Evolutionary conservation across 2,888 invertebrate species (phyloP), one percentile per base, ranked within the genome.

Genomic region (Adelphocoris suturalis): DNA sequence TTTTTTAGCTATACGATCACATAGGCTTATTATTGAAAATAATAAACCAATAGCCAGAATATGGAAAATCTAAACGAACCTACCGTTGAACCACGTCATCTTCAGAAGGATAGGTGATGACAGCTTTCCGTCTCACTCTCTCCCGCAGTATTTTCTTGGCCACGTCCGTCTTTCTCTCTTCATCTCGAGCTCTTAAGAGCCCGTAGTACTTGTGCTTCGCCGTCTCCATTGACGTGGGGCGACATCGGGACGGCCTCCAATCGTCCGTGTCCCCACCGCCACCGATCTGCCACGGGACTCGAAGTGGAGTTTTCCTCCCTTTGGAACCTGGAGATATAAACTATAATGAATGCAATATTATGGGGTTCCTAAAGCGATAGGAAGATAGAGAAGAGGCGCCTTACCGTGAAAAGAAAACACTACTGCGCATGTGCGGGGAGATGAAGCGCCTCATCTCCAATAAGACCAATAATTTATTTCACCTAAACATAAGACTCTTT

Each of bases 131-230:
- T 3, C 80, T 78, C 27, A 48, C n/a, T 23, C 55, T 12, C 3
- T 23, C 27, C 46, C 47, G 47, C 19, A 48, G 4, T 2, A n/a
- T 28, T 48, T 27, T 46, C 52, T 88, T 48, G 16, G 76, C 86
- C 46, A 55, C 55, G 1, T 76, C 55, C 12, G 47, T 14, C 47
- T 76, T 86, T 14, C 5, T 75, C 14, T 0, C 5, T 23, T 86
- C 86, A 14, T 68, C 27, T 3, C 86, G 48, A 12, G 16, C 37
- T 19, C 86, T 48, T 13, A 75, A 0, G 14, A 86, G n/a, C 0
- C 47, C 86, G 37, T 86, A 19, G 76, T 86, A 86, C 68, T 75
- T 76, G 55, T 86, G 86, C 52, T 78, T 88, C 16, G 88, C 88
- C 55, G 14, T 0, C 23, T 78, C 78, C 16, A 46, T 11, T 16